Evolutionary conservation across 1,140 invertebrate genomes (phyloP).

Genomic region (Ostrea denselamellosa): DNA sequence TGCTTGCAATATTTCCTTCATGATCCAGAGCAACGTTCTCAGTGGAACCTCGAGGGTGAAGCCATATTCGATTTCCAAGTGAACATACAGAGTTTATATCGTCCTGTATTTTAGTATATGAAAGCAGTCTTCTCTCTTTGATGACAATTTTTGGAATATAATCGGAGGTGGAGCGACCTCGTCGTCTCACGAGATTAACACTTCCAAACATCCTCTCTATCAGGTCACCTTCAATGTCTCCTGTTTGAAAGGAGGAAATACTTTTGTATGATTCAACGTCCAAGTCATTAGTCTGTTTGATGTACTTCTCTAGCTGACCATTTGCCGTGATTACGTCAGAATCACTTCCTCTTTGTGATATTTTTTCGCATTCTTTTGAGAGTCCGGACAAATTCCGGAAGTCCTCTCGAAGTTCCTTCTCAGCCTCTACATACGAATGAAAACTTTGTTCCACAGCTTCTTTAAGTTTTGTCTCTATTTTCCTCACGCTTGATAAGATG

Average conservation of each 20-base stretch:
- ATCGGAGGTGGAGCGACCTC: neutral
- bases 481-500: neutral
- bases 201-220: conserved; percentile 12
- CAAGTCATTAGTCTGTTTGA: neutral
- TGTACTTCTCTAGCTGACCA: conserved; percentile 9
- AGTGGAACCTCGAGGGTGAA: conserved; percentile 28
- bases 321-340: neutral
- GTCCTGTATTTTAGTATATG: neutral
- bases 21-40: conserved; percentile 14
- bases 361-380: neutral
- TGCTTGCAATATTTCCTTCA: neutral
- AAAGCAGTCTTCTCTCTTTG: neutral
- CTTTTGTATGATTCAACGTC: neutral
- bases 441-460: conserved; percentile 10
- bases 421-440: neutral
- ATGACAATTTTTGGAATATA: neutral
- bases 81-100: conserved; percentile 21
- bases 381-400: conserved; percentile 8
- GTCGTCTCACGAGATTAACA: neutral
- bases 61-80: conserved; percentile 14
- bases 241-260: neutral
- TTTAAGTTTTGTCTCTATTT: neutral
- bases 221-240: neutral
- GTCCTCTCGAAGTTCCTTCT: neutral
- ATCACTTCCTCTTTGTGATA: conserved; percentile 3